Evolutionary conservation across 1,140 invertebrate species (phyloP).

Genomic region (Mactra quadrangularis): DNA sequence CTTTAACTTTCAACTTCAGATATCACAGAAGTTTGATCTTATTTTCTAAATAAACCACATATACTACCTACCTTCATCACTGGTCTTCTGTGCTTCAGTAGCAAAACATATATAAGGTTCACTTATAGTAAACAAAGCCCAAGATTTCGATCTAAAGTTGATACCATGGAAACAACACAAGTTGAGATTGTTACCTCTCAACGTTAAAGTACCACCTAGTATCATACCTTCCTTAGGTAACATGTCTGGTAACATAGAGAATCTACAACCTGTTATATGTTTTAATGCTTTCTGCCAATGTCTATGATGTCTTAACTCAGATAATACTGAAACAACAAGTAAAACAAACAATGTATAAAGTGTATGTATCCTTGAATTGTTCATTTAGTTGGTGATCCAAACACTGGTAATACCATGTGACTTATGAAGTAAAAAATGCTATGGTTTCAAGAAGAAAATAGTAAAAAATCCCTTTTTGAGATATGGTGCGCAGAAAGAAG

Average conservation of each 20-base stretch:
- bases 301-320: constrained; percentile 89
- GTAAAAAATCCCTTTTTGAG: too few relatives aligned
- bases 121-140: constrained; percentile 97
- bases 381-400: too few relatives aligned
- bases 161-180: constrained; percentile 98
- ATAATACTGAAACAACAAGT: constrained; percentile 41
- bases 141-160: constrained; percentile 98
- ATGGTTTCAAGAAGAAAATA: too few relatives aligned
- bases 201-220: constrained; percentile 91
- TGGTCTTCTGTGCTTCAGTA: constrained; percentile 92
- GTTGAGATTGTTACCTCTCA: constrained; percentile 94
- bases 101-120: constrained; percentile 97
- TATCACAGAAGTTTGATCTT: too few relatives aligned
- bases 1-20: too few relatives aligned
- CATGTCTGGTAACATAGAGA: constrained; percentile 89
- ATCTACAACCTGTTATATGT: constrained; percentile 89
- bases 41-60: too few relatives aligned
- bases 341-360: background rate
- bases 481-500: too few relatives aligned
- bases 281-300: constrained; percentile 94
- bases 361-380: too few relatives aligned
- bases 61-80: constrained; percentile 75
- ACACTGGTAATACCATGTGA: too few relatives aligned
- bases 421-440: too few relatives aligned
- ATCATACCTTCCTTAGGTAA: constrained; percentile 90